Percentiles rank a stretch among this genome's conserved stretches.
These are phyloP conservation scores for Thereva unica DNA, from an alignment of 2,888 invertebrate species.

Conservation along the genomic window DNA sequence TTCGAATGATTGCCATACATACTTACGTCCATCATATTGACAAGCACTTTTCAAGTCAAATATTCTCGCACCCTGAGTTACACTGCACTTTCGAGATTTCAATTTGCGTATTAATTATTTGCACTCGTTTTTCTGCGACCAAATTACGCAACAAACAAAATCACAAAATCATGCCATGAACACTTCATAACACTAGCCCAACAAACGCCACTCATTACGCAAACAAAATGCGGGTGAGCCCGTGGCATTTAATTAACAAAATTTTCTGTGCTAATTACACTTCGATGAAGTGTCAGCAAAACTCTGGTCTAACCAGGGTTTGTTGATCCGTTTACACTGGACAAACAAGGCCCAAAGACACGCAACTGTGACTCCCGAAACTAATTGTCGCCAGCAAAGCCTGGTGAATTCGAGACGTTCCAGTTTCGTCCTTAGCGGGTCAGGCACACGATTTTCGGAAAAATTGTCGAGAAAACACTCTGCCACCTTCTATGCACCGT, in stretches of 20 bases:
- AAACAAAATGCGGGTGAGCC: background rate
- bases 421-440: background rate
- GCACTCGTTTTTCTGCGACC: background rate
- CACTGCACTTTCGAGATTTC: background rate
- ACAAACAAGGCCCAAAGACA: background rate
- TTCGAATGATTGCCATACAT: conserved; percentile 58
- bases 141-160: background rate
- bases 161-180: background rate
- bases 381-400: conserved; percentile 13
- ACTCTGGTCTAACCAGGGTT: conserved; percentile 4
- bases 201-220: background rate
- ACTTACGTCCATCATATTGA: conserved; percentile 60
- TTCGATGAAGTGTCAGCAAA: conserved; percentile 20
- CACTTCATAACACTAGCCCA: background rate
- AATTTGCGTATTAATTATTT: background rate
- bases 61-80: conserved; percentile 4
- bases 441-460: conserved; percentile 9
- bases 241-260: conserved; percentile 22
- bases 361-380: background rate
- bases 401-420: conserved; percentile 2
- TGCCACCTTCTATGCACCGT: background rate
- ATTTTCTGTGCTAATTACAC: conserved; percentile 15
- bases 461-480: background rate
- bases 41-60: background rate
- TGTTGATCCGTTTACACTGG: background rate